Evolutionary conservation across 64 coral and sea anemone genomes (phyloP).

Genomic region (Catalaphyllia jardinei): DNA sequence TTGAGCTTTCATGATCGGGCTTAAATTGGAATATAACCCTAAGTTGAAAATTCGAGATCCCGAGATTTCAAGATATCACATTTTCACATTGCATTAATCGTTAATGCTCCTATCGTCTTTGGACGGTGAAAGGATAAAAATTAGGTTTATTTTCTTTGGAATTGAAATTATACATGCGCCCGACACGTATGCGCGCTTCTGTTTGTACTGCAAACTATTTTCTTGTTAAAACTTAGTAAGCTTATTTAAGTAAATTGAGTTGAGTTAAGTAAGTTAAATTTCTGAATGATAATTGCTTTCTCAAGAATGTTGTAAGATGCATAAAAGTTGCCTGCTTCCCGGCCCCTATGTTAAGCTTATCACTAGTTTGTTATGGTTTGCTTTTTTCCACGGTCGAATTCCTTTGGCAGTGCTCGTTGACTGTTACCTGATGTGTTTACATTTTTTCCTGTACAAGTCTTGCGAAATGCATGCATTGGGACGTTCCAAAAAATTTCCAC

Average conservation of each 20-base stretch:
- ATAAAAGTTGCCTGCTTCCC: too few relatives aligned
- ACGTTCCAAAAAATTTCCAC: too few relatives aligned
- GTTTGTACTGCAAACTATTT: conserved; percentile 10
- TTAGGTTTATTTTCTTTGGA: neutral
- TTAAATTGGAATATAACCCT: too few relatives aligned
- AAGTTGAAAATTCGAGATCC: neutral
- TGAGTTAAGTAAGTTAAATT: neutral
- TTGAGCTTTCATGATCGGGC: too few relatives aligned
- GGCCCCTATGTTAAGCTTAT: too few relatives aligned
- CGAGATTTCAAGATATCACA: too few relatives aligned
- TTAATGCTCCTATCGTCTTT: too few relatives aligned
- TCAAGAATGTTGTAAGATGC: neutral
- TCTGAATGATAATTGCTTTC: neutral
- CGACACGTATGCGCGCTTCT: neutral
- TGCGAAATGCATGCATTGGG: neutral
- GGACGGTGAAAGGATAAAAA: neutral
- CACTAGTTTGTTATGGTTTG: neutral
- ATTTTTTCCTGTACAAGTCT: neutral
- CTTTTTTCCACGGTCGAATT: neutral
- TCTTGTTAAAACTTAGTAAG: neutral
- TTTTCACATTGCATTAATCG: too few relatives aligned
- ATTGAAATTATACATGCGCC: neutral
- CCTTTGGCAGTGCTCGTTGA: neutral
- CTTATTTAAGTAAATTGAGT: neutral
- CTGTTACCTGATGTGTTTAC: neutral